Percentiles rank a stretch among this genome's conserved stretches.
These are phyloP conservation scores for Myotis daubentonii DNA, from an alignment of 2,797 vertebrate species.

Conservation along the genomic window DNA sequence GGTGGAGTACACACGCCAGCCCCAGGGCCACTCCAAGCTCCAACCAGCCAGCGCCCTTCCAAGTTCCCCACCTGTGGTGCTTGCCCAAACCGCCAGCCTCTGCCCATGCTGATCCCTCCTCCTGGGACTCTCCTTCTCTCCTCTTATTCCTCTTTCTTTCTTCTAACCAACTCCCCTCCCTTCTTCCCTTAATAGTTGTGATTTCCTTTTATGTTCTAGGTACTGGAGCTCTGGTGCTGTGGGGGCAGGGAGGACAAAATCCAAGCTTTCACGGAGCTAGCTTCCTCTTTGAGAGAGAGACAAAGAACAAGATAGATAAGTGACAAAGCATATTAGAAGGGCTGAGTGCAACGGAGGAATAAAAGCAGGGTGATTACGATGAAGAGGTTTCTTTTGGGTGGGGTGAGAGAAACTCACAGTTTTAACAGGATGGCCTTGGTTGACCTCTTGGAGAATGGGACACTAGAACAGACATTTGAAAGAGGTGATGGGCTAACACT, in stretches of 20 bases:
- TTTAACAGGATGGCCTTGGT: not conserved
- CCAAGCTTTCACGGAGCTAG: not conserved
- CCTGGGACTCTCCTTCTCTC: not conserved
- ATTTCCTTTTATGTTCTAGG: not conserved
- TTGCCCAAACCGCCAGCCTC: not conserved
- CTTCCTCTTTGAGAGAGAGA: not conserved
- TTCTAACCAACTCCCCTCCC: not conserved
- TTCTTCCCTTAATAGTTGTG: not conserved
- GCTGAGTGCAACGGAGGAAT: not conserved
- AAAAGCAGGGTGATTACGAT: not conserved
- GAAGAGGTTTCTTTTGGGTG: not conserved
- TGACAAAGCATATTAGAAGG: accelerated
- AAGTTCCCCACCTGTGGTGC: too few species aligned
- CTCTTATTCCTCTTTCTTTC: not conserved
- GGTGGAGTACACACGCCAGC: not conserved
- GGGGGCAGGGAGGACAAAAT: not conserved
- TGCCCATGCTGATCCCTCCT: accelerated
- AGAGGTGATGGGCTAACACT: not conserved
- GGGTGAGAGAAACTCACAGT: not conserved
- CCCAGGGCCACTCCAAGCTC: not conserved
- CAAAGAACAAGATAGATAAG: not conserved
- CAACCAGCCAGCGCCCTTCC: not conserved
- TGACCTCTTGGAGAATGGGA: not conserved
- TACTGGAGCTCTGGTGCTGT: not conserved
- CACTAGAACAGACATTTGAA: not conserved